These are phyloP conservation scores for Triplophysa tibetana DNA, from an alignment of 2,113 vertebrate species.

Conservation along the genomic window DNA sequence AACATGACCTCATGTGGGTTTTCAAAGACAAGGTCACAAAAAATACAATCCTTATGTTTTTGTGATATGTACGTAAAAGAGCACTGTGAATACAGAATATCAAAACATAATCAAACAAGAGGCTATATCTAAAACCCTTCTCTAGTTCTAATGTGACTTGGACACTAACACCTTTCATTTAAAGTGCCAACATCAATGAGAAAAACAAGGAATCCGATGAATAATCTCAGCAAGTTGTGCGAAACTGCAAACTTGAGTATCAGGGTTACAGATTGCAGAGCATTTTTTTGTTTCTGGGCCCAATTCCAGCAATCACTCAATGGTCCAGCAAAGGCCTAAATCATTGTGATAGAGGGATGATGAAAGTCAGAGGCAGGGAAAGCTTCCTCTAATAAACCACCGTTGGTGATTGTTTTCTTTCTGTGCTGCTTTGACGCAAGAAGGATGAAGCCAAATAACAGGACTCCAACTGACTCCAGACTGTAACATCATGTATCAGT, in stretches of 20 bases:
- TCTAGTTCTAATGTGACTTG: neutral
- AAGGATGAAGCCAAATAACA: neutral
- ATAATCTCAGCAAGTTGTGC: slow-evolving; percentile 9
- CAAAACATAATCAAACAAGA: too few relatives aligned
- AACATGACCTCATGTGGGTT: too few relatives aligned
- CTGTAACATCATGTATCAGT: slow-evolving; percentile 19
- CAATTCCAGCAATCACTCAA: slow-evolving; percentile 41
- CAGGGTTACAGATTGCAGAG: slow-evolving; percentile 5
- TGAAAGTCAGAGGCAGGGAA: slow-evolving; percentile 17
- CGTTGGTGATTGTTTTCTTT: slow-evolving; percentile 16
- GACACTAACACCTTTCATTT: neutral
- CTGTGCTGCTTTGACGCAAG: neutral
- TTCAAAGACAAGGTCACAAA: too few relatives aligned
- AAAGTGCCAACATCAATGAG: neutral
- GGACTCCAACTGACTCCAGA: neutral
- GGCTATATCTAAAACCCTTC: too few relatives aligned
- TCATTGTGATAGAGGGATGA: slow-evolving; percentile 31
- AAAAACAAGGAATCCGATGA: neutral
- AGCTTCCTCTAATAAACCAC: slow-evolving; percentile 2
- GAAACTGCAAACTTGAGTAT: slow-evolving; percentile 3
- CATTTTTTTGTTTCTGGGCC: slow-evolving; percentile 29
- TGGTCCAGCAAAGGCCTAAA: slow-evolving; percentile 36
- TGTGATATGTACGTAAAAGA: too few relatives aligned
- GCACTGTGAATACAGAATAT: too few relatives aligned
- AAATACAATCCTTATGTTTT: too few relatives aligned